Evolutionary conservation across 1,140 invertebrate genomes (phyloP).

Genomic region (Vanessa atalanta): DNA sequence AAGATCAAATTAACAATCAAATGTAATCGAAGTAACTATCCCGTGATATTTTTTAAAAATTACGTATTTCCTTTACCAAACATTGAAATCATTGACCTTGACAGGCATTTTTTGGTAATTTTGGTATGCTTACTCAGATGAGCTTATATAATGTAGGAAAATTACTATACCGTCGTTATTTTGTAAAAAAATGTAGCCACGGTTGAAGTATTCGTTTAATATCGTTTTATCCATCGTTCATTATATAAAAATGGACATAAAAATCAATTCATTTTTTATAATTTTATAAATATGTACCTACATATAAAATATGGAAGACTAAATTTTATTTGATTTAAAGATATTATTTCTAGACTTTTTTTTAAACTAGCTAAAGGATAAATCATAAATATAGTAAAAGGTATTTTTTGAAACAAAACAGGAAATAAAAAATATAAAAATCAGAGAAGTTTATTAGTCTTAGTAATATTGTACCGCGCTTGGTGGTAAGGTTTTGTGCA

Average conservation of each 20-base stretch:
- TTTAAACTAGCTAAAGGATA: too few relatives aligned
- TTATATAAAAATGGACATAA: not conserved
- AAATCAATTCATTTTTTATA: too few relatives aligned
- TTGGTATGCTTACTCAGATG: not conserved
- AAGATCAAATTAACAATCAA: not conserved
- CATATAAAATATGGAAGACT: too few relatives aligned
- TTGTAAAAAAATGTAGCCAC: not conserved
- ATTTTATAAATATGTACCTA: too few relatives aligned
- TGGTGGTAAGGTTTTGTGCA: too few relatives aligned
- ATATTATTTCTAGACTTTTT: too few relatives aligned
- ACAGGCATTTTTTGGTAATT: not conserved
- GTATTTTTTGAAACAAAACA: too few relatives aligned
- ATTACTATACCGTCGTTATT: not conserved
- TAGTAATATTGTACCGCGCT: too few relatives aligned
- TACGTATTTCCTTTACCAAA: not conserved
- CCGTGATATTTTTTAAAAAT: not conserved
- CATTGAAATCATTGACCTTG: not conserved
- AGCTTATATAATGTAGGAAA: not conserved
- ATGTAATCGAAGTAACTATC: not conserved
- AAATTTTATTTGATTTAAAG: too few relatives aligned
- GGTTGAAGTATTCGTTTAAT: not conserved
- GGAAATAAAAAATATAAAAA: too few relatives aligned
- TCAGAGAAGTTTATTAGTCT: too few relatives aligned
- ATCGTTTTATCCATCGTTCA: not conserved
- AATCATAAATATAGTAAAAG: too few relatives aligned